Conservation (phyloP, 2,888 invertebrate species). For the Cataglyphis albicans region DNA sequence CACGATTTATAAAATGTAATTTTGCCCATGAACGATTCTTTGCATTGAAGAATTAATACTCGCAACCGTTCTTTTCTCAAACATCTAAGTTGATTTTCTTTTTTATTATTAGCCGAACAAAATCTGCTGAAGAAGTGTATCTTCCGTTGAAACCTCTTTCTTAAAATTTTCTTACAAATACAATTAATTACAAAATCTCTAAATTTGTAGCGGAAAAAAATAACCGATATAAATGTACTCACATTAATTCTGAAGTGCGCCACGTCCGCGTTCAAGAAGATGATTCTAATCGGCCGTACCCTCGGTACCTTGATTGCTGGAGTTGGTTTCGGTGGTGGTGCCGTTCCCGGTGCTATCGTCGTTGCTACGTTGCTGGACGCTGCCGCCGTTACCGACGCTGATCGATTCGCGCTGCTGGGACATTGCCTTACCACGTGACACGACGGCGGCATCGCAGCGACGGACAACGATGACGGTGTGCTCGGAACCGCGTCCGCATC, state of each 20-base stretch:
- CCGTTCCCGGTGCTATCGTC: slow-evolving; percentile 29
- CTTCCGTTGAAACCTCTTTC: not conserved
- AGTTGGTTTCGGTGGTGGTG: slow-evolving; percentile 48
- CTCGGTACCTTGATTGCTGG: slow-evolving; percentile 64
- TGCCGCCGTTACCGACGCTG: slow-evolving; percentile 70
- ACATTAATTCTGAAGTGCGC: slow-evolving; percentile 64
- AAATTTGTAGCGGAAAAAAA: not conserved
- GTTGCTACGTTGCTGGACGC: slow-evolving; percentile 57
- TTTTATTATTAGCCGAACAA: not conserved
- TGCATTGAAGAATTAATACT: not conserved
- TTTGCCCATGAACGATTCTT: not conserved
- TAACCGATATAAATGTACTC: slow-evolving; percentile 47
- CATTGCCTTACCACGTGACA: slow-evolving; percentile 63
- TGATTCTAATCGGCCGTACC: slow-evolving; percentile 66
- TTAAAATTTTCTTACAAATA: not conserved
- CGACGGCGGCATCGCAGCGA: slow-evolving; percentile 66
- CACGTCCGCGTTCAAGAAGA: slow-evolving; percentile 48
- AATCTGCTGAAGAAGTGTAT: not conserved
- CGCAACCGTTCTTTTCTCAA: not conserved
- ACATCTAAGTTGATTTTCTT: not conserved
- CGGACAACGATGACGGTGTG: slow-evolving; percentile 58
- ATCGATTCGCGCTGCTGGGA: slow-evolving; percentile 71
- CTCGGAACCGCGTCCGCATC: slow-evolving; percentile 59
- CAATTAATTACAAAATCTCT: not conserved
- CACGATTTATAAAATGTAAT: not conserved